A percentile compares a stretch with the other conserved stretches of the same genome.
Evolutionary conservation across 2,888 invertebrate genomes (phyloP).

Genomic region (Beris morrisii): DNA sequence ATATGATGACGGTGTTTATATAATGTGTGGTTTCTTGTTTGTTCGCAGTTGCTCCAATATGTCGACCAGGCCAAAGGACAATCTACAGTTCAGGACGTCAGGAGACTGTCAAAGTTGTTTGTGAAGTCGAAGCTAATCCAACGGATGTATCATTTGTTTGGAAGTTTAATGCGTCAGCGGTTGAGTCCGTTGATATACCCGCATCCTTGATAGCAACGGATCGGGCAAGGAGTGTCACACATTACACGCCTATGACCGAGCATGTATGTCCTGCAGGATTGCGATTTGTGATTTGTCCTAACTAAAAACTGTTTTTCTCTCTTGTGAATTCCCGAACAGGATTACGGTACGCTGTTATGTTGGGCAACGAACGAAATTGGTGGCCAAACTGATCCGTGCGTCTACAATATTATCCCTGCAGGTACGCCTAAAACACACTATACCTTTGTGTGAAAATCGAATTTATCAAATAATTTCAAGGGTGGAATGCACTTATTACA

Average conservation of each 20-base stretch:
- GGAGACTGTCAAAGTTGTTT: slow-evolving; percentile 69
- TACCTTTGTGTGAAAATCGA: not conserved
- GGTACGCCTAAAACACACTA: slow-evolving; percentile 56
- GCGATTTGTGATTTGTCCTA: not conserved
- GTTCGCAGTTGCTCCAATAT: slow-evolving; percentile 68
- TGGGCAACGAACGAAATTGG: slow-evolving; percentile 76
- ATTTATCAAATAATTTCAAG: not conserved
- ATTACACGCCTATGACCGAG: slow-evolving; percentile 73
- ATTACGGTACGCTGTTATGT: slow-evolving; percentile 74
- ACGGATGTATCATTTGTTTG: slow-evolving; percentile 68
- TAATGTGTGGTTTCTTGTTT: not conserved
- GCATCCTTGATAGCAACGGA: slow-evolving; percentile 65
- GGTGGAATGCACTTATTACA: not conserved
- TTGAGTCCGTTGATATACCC: slow-evolving; percentile 69
- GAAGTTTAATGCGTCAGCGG: slow-evolving; percentile 74
- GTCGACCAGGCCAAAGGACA: slow-evolving; percentile 68
- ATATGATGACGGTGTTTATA: too few relatives aligned
- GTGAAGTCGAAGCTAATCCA: slow-evolving; percentile 76
- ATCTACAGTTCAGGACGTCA: slow-evolving; percentile 73
- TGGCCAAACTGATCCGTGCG: slow-evolving; percentile 70
- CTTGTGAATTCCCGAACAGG: slow-evolving; percentile 47
- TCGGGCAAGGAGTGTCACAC: slow-evolving; percentile 65
- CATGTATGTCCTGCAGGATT: slow-evolving; percentile 49
- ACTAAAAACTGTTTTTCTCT: not conserved
- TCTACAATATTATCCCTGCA: slow-evolving; percentile 73